These are phyloP conservation scores for Conops quadrifasciatus DNA, from an alignment of 2,888 invertebrate genomes.

Conservation along the genomic window DNA sequence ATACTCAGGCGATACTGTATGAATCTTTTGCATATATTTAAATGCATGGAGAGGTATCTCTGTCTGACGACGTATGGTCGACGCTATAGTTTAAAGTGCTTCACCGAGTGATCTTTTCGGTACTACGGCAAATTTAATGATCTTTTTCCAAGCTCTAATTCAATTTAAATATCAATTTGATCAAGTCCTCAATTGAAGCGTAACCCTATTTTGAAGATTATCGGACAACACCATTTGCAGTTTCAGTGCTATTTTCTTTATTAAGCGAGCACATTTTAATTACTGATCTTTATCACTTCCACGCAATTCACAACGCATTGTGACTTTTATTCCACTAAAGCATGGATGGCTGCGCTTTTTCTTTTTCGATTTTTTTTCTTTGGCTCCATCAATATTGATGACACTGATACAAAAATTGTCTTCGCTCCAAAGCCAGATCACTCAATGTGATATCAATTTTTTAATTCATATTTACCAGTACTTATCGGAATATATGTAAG, in stretches of 20 bases:
- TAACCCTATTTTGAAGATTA: constrained; percentile 13
- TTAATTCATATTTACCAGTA: neutral
- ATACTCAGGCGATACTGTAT: too few relatives aligned
- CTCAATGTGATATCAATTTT: neutral
- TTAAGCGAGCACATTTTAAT: constrained; percentile 18
- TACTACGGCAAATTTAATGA: too few relatives aligned
- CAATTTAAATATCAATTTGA: constrained; percentile 1
- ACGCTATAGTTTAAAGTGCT: too few relatives aligned
- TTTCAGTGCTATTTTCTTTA: neutral
- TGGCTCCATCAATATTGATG: neutral
- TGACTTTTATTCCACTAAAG: neutral
- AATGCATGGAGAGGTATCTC: too few relatives aligned
- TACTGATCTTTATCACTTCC: constrained; percentile 3
- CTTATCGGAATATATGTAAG: neutral
- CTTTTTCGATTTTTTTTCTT: neutral
- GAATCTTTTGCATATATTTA: too few relatives aligned
- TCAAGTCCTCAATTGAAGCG: constrained; percentile 13
- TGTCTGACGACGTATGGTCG: too few relatives aligned
- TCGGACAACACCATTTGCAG: neutral
- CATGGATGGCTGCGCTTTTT: neutral
- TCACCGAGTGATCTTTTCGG: too few relatives aligned
- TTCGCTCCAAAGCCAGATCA: constrained; percentile 1
- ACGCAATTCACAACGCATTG: too few relatives aligned
- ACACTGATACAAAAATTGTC: constrained; percentile 24
- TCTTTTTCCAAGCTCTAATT: too few relatives aligned